These are phyloP conservation scores for Lanius collurio DNA, from an alignment of 2,113 vertebrate genomes.

Conservation along the genomic window DNA sequence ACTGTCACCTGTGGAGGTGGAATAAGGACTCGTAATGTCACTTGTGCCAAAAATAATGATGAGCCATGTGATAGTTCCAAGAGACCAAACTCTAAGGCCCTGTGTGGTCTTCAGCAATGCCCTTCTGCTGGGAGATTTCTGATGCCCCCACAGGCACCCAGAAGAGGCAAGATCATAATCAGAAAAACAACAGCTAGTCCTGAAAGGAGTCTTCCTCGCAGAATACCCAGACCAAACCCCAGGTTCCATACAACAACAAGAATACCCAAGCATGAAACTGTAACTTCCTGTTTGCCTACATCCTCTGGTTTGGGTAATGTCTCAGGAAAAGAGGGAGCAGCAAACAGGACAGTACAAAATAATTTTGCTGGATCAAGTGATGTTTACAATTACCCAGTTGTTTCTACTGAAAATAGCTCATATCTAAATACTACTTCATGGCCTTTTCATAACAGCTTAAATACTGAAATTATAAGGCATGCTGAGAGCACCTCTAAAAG, in stretches of 20 bases:
- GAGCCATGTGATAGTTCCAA: conserved; percentile 79
- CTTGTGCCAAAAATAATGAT: conserved; percentile 76
- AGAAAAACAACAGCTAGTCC: conserved; percentile 47
- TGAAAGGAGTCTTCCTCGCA: background rate
- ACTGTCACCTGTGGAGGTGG: conserved; percentile 91
- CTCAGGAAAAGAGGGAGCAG: background rate
- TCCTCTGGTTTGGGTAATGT: background rate
- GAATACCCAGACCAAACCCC: background rate
- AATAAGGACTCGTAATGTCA: conserved; percentile 84
- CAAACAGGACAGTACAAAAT: background rate
- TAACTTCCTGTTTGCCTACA: background rate
- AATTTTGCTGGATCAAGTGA: conserved; percentile 15
- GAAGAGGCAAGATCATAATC: conserved; percentile 41
- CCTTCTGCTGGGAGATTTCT: conserved; percentile 67
- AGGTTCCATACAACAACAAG: background rate
- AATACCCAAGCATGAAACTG: background rate
- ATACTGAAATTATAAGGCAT: background rate
- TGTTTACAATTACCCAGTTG: background rate
- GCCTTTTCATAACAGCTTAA: background rate
- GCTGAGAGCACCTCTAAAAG: background rate
- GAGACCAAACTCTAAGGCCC: conserved; percentile 87
- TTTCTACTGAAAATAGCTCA: conserved; percentile 37
- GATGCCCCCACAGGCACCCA: conserved; percentile 33
- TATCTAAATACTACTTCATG: conserved; percentile 12
- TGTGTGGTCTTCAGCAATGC: conserved; percentile 92